phyloP scores from a whole-genome alignment of 2,888 invertebrate genomes.

The Chalcis sispes region DNA sequence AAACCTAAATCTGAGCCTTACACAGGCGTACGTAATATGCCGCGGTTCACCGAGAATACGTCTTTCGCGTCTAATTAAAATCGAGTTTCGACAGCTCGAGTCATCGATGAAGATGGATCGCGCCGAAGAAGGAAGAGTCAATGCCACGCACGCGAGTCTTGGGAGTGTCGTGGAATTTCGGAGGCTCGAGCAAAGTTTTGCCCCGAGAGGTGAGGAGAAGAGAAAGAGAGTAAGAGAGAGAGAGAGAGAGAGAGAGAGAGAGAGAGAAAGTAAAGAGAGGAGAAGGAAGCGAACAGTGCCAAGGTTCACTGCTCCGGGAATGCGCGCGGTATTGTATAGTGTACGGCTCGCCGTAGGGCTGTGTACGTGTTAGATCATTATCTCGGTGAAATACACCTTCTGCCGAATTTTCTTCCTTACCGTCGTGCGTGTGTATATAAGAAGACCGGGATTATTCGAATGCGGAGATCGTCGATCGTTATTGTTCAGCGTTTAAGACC shows the following conservation, averaged over 20 bases:
- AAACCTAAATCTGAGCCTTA: constrained; percentile 21
- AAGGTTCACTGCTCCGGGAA: neutral
- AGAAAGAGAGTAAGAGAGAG: neutral
- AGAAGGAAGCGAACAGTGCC: neutral
- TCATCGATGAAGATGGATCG: no score
- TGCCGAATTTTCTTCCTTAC: constrained; percentile 46
- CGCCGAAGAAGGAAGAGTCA: no score
- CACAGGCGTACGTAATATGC: constrained; percentile 13
- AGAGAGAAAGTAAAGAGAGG: neutral
- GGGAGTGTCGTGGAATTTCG: neutral
- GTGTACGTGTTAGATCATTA: constrained; percentile 36
- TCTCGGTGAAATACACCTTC: constrained; percentile 40
- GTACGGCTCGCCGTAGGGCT: neutral
- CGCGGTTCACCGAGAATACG: constrained; percentile 40
- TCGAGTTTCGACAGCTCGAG: constrained; percentile 35
- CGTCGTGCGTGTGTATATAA: no score
- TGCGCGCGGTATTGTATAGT: neutral
- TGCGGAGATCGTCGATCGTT: neutral
- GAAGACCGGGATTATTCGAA: neutral
- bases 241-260: neutral
- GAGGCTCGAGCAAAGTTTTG: neutral
- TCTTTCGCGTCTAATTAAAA: constrained; percentile 45
- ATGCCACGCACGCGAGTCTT: no score
- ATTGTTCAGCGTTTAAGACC: neutral
- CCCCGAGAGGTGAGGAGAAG: no score